These are phyloP conservation scores for Atta texana DNA, from an alignment of 1,140 invertebrate genomes.

Conservation along the genomic window DNA sequence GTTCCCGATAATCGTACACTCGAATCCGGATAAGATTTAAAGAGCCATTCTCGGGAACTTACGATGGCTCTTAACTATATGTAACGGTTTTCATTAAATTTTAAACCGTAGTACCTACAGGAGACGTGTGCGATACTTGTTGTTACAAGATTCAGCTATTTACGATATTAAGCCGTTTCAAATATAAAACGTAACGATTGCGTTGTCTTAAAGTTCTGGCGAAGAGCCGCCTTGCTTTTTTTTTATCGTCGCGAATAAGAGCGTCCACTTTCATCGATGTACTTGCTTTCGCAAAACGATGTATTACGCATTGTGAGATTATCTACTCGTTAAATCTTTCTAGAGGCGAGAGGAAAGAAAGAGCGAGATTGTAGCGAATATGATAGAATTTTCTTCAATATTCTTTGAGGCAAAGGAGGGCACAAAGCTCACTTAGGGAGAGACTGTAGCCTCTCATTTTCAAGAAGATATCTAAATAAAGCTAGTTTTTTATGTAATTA, in stretches of 20 bases:
- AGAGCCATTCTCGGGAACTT: conserved; percentile 72
- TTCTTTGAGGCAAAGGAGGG: not conserved
- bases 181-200: conserved; percentile 52
- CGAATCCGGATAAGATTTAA: conserved; percentile 76
- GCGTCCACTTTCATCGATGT: conserved; percentile 35
- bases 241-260: conserved; percentile 33
- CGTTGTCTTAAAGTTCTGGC: conserved; percentile 24
- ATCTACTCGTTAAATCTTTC: conserved; percentile 20
- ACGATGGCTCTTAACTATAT: conserved; percentile 54
- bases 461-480: conserved; percentile 31
- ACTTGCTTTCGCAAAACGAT: conserved; percentile 43
- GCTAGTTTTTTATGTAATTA: conserved; percentile 62
- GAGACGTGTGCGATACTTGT: conserved; percentile 43
- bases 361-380: conserved; percentile 19
- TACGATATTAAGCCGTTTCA: not conserved
- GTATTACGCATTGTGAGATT: conserved; percentile 40
- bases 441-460: not conserved
- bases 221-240: not conserved
- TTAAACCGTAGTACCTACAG: conserved; percentile 35
- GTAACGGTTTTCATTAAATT: conserved; percentile 75
- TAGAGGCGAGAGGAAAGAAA: not conserved
- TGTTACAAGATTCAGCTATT: conserved; percentile 60
- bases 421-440: not conserved
- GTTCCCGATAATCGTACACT: conserved; percentile 75
- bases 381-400: conserved; percentile 4